Evolutionary conservation across 2,888 invertebrate genomes (phyloP).

Genomic region (Ochropleura plecta): DNA sequence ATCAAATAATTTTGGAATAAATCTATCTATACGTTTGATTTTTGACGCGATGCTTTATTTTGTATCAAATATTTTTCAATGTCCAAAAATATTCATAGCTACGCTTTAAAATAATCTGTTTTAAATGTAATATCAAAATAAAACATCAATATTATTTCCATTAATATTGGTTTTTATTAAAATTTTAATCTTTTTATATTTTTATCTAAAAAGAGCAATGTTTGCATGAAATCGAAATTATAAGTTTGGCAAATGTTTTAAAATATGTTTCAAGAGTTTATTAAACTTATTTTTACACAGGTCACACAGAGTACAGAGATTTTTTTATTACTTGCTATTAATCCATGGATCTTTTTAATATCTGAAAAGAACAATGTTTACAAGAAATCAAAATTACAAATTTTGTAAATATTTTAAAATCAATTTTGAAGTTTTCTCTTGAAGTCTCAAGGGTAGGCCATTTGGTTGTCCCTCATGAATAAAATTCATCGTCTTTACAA

Average conservation of each 20-base stretch:
- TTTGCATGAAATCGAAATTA: background rate
- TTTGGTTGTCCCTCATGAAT: background rate
- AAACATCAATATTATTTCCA: background rate
- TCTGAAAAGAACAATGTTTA: too few species aligned
- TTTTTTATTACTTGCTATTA: too few species aligned
- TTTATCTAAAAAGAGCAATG: background rate
- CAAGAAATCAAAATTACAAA: too few species aligned
- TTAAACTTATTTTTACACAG: background rate
- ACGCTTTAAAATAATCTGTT: background rate
- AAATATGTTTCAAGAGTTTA: background rate
- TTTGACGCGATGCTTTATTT: background rate
- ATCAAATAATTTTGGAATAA: background rate
- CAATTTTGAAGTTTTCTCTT: too few species aligned
- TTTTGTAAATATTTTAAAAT: too few species aligned
- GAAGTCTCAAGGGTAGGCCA: too few species aligned
- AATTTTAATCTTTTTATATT: background rate
- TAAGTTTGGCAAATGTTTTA: background rate
- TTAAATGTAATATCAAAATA: background rate
- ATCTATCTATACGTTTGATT: background rate
- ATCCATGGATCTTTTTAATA: too few species aligned
- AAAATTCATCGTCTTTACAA: background rate
- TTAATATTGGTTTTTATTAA: background rate
- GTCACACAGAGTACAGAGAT: background rate
- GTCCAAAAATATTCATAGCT: background rate
- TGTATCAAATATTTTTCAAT: background rate